Conservation (phyloP, 2,113 vertebrate species). For the Thalassoma bifasciatum region DNA sequence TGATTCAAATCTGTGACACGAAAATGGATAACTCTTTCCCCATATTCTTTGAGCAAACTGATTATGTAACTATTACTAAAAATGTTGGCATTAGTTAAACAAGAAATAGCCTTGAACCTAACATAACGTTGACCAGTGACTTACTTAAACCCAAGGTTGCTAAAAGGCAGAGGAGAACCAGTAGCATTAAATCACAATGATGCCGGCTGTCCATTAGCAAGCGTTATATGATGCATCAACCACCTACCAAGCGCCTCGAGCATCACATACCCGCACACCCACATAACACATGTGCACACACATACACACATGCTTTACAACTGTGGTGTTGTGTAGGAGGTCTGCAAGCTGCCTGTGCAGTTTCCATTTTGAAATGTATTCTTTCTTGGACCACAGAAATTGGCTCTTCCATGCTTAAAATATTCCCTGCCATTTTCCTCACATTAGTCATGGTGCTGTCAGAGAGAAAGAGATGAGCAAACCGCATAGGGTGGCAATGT, state of each 20-base stretch:
- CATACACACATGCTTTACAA: constrained; percentile 52
- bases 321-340: constrained; percentile 63
- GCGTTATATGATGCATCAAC: constrained; percentile 67
- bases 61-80: not conserved
- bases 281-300: constrained; percentile 50
- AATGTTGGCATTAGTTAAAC: not conserved
- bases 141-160: not conserved
- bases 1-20: too few relatives aligned
- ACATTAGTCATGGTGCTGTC: constrained; percentile 59
- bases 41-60: not conserved
- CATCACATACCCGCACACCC: constrained; percentile 41
- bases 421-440: constrained; percentile 59
- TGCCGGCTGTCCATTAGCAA: constrained; percentile 54
- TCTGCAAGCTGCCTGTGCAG: constrained; percentile 52
- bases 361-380: constrained; percentile 66
- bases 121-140: not conserved
- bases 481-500: constrained; percentile 36
- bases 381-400: constrained; percentile 64
- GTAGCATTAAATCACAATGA: constrained; percentile 50
- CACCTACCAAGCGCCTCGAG: constrained; percentile 57
- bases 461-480: constrained; percentile 42
- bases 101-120: not conserved
- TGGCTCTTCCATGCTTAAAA: constrained; percentile 57
- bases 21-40: too few relatives aligned
- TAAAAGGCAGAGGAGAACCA: constrained; percentile 17